phyloP scores from a whole-genome alignment of 2,113 vertebrate genomes.

The Tragelaphus buxtoni region DNA sequence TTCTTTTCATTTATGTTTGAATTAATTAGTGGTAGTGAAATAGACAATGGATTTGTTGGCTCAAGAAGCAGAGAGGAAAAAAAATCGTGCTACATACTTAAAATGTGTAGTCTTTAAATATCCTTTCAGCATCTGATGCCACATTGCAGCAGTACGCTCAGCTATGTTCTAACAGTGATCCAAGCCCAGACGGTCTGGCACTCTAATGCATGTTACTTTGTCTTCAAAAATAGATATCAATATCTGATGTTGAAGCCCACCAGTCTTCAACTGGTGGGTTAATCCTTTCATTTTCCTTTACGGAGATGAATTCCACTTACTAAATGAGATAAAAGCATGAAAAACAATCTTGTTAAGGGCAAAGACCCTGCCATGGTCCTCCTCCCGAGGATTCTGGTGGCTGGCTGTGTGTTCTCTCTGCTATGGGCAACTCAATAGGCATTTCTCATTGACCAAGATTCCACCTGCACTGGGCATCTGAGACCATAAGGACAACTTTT shows the following conservation, averaged over 20 bases:
- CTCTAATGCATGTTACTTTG: background rate
- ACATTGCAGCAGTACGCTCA: background rate
- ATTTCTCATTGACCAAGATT: background rate
- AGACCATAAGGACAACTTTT: background rate
- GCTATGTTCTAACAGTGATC: background rate
- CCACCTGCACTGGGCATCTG: background rate
- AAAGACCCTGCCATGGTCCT: background rate
- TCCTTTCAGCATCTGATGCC: background rate
- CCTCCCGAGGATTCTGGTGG: background rate
- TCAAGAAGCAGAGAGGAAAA: background rate
- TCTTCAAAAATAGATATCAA: background rate
- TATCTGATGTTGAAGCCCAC: background rate
- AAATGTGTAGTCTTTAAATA: background rate
- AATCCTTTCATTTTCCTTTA: background rate
- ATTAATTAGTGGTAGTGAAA: background rate
- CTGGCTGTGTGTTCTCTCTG: background rate
- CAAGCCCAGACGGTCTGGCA: background rate
- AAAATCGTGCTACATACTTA: background rate
- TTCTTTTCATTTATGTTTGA: background rate
- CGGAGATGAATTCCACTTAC: background rate
- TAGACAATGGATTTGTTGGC: background rate
- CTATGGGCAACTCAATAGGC: background rate
- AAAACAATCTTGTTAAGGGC: background rate
- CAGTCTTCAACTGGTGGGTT: background rate
- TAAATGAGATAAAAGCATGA: background rate